Evolutionary conservation across 2,888 invertebrate genomes (phyloP).

Genomic region (Boloria euphrosyne): DNA sequence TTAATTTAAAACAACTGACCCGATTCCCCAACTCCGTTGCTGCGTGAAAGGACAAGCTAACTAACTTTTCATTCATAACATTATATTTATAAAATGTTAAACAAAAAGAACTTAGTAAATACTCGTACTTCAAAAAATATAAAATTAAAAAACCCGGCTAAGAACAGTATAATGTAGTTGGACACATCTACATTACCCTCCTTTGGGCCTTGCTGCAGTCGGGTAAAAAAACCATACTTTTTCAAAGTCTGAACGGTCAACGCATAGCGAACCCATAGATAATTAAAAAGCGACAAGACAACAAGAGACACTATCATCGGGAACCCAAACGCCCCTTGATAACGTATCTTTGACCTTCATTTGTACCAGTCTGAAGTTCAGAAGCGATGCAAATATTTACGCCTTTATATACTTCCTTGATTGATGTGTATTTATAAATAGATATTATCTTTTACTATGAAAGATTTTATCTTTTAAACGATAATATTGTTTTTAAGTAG

Average conservation of each 20-base stretch:
- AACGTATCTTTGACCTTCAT: slow-evolving; percentile 41
- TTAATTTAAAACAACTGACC: too few relatives aligned
- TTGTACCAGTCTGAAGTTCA: slow-evolving; percentile 40
- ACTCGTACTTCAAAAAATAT: too few relatives aligned
- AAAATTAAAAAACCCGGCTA: too few relatives aligned
- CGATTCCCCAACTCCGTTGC: too few relatives aligned
- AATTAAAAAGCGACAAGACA: slow-evolving; percentile 12
- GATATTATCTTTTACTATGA: background rate
- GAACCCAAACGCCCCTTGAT: slow-evolving; percentile 34
- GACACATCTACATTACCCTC: too few relatives aligned
- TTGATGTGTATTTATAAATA: background rate
- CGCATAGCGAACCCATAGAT: background rate
- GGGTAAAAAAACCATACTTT: too few relatives aligned
- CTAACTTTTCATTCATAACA: too few relatives aligned
- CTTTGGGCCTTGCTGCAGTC: too few relatives aligned
- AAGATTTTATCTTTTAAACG: background rate
- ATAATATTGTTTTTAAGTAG: background rate
- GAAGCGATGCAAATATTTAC: slow-evolving; percentile 15
- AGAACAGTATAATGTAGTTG: too few relatives aligned
- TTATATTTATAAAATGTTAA: too few relatives aligned
- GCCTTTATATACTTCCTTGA: slow-evolving; percentile 5
- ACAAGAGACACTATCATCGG: slow-evolving; percentile 24
- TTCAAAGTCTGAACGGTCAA: background rate
- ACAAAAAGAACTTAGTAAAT: too few relatives aligned
- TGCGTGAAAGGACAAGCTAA: too few relatives aligned